Percentiles rank a stretch among this genome's conserved stretches.
These are phyloP conservation scores for Pseudomyrmex sp. DNA, from an alignment of 1,140 invertebrate genomes.

Conservation along the genomic window DNA sequence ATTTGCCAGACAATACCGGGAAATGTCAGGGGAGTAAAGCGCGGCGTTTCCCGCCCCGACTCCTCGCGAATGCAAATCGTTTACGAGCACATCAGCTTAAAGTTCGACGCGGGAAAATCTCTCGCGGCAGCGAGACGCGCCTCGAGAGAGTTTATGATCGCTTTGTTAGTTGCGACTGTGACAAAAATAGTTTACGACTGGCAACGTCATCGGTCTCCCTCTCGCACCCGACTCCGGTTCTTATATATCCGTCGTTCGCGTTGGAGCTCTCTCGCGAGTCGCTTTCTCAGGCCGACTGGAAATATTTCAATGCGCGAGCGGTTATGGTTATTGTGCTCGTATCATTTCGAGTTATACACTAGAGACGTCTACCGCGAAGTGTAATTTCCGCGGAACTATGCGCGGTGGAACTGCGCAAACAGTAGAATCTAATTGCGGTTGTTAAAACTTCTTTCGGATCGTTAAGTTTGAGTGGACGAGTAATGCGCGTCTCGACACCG, in stretches of 20 bases:
- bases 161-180: conserved; percentile 7
- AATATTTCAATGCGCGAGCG: conserved; percentile 30
- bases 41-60: conserved; percentile 28
- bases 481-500: background rate
- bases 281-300: background rate
- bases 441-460: conserved; percentile 7
- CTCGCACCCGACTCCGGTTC: background rate
- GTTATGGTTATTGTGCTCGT: conserved; percentile 32
- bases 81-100: conserved; percentile 34
- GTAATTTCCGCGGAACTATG: conserved; percentile 1
- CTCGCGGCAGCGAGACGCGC: conserved; percentile 20
- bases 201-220: background rate
- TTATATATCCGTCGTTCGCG: background rate
- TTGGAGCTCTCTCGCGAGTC: too few relatives aligned
- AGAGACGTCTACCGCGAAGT: background rate
- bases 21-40: conserved; percentile 58
- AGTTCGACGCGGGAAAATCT: conserved; percentile 33
- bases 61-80: conserved; percentile 36
- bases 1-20: conserved; percentile 60
- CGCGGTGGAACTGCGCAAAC: background rate
- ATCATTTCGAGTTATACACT: conserved; percentile 16
- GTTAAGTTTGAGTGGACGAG: conserved; percentile 30
- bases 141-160: conserved; percentile 32
- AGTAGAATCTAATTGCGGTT: conserved; percentile 14
- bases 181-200: conserved; percentile 51